A percentile compares a stretch with the other conserved stretches of the same genome.
Evolutionary conservation across 2,113 vertebrate genomes (phyloP).

Genomic region (Erythrocercus mccallii): DNA sequence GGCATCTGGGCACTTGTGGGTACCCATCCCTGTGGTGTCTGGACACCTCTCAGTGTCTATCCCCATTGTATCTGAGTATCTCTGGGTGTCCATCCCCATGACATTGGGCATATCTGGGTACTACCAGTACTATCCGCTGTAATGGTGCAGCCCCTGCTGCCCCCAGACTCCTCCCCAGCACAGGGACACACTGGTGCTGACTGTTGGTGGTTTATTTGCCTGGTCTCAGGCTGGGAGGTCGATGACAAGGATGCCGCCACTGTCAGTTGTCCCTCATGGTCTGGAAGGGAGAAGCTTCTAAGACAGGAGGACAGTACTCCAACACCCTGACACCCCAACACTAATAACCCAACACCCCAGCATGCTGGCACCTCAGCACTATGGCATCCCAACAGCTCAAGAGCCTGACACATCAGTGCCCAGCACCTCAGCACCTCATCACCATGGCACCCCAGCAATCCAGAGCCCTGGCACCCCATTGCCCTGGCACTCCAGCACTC

Average conservation of each 20-base stretch:
- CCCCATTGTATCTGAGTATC: background rate
- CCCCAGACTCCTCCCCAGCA: background rate
- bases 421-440: background rate
- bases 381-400: background rate
- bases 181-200: background rate
- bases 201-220: background rate
- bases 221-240: rapidly evolving
- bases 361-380: background rate
- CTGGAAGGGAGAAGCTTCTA: background rate
- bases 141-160: background rate
- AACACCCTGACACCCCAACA: background rate
- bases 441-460: background rate
- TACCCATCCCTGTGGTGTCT: background rate
- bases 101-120: background rate
- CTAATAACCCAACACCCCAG: rapidly evolving
- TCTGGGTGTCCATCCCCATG: background rate
- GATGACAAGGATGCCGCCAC: rapidly evolving
- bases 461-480: background rate
- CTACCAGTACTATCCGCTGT: background rate
- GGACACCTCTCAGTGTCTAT: background rate
- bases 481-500: too few relatives aligned
- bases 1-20: too few relatives aligned
- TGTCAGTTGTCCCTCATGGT: background rate
- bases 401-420: background rate
- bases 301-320: background rate